A percentile compares a stretch with the other conserved stretches of the same genome.
Conservation (phyloP, 2,113 vertebrate species). For the Gulo gulo region DNA sequence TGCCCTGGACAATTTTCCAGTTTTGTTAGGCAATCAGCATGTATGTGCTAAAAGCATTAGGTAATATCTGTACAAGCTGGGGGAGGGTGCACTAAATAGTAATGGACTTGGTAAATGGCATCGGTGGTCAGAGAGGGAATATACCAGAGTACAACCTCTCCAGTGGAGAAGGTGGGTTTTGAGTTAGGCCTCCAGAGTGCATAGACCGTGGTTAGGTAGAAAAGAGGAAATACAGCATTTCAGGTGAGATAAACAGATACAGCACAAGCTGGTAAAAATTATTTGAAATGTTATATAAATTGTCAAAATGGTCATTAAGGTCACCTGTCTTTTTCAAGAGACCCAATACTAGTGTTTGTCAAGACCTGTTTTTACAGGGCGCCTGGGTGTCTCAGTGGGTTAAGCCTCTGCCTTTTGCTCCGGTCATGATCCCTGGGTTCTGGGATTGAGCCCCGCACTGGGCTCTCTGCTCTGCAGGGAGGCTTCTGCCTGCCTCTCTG, state of each 20-base stretch:
- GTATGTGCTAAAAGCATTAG: conserved; percentile 11
- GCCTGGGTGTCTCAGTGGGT: no score
- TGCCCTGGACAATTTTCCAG: not conserved
- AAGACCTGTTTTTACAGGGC: not conserved
- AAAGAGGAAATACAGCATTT: not conserved
- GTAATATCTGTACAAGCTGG: not conserved
- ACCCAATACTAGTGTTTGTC: not conserved
- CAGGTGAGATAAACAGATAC: not conserved
- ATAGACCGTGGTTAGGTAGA: not conserved
- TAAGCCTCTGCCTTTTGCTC: no score
- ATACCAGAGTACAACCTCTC: not conserved
- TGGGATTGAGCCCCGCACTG: no score
- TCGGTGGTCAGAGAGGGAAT: not conserved
- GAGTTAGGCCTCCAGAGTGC: not conserved
- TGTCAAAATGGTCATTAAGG: not conserved
- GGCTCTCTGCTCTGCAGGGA: no score
- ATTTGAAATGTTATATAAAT: not conserved
- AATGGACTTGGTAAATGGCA: not conserved
- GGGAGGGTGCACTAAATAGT: not conserved
- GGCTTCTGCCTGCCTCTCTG: no score
- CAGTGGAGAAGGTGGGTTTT: not conserved
- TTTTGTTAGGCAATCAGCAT: conserved; percentile 31
- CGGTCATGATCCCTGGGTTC: no score
- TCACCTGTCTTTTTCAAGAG: not conserved
- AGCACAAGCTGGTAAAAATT: not conserved